phyloP scores from a whole-genome alignment of 2,797 vertebrate genomes.

The Chelon labrosus region DNA sequence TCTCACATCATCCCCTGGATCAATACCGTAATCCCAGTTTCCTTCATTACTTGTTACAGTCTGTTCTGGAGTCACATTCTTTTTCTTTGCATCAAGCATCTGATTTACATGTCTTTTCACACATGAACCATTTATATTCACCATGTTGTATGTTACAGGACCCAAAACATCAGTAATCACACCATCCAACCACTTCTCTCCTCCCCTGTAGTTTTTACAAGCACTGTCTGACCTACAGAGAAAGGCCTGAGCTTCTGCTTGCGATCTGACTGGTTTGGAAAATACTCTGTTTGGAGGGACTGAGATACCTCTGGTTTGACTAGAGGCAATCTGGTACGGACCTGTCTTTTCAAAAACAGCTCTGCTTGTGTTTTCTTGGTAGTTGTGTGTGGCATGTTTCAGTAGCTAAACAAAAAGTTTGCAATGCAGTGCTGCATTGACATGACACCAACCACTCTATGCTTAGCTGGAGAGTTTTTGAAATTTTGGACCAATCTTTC shows the following conservation, averaged over 20 bases:
- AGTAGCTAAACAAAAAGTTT: not conserved
- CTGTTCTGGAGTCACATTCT: not conserved
- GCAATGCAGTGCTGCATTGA: not conserved
- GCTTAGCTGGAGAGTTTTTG: not conserved
- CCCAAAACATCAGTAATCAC: slow-evolving; percentile 11
- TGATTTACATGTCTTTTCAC: slow-evolving; percentile 17
- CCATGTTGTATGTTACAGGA: slow-evolving; percentile 10
- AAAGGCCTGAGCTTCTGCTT: not conserved
- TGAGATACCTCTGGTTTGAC: not conserved
- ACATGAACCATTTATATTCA: slow-evolving; percentile 1
- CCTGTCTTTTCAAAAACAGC: not conserved
- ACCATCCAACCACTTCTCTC: slow-evolving; percentile 1
- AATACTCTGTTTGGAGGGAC: rapidly evolving
- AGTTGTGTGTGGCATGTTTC: not conserved
- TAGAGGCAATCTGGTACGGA: not conserved
- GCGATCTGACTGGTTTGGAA: not conserved
- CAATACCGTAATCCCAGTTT: not conserved
- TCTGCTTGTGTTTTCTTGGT: not conserved
- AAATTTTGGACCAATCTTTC: not conserved
- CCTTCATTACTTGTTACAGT: not conserved
- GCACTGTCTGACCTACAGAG: slow-evolving; percentile 8
- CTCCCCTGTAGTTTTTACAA: slow-evolving; percentile 5
- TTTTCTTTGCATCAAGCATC: not conserved
- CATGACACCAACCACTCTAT: not conserved
- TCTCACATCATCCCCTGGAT: not conserved